Evolutionary conservation across 2,113 vertebrate species (phyloP), one percentile per base, ranked within the genome.

Genomic region (Trematomus loennbergii): DNA sequence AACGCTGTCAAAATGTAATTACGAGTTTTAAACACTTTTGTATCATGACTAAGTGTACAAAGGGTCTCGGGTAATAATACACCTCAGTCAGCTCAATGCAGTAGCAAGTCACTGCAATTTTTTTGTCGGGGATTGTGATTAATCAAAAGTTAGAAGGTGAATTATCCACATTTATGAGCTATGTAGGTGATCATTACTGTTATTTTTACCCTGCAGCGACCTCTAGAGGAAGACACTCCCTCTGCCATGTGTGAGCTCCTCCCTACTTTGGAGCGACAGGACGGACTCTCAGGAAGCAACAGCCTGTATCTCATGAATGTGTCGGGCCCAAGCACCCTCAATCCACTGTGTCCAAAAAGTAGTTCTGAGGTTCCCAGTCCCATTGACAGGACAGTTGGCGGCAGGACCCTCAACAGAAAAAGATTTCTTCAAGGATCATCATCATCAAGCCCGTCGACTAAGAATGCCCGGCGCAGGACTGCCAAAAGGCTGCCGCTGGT

Each of bases 301-400:
- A 91, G 83, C 69, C 65, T 93, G 18, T 89, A 79, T 62, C 75
- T 75, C 75, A 46, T 79, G 67, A 25, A 67, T 29, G 60, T 84
- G 45, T 81, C 88, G 0, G 87, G 81, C 33, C 61, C 78, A 1
- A 83, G 85, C 17, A 15, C 55, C 83, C 75, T 82, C 72, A 52
- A 79, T 2, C 59, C 94, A 53, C 80, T 96, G 94, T 84, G 96
- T 96, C 92, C 94, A 90, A 94, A 96, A 94, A 50, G 36, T 93
- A 80, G 77, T 18, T 89, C 95, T 78, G 96, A 97, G 71, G 8
- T 64, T 7, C 94, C 95, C 15, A 9, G 55, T 60, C 94, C 11
- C 85, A 90, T 12, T 0, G 94, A 86, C 92, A 29, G 92, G 92
- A 59, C 71, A 5, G 36, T 20, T 0, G 48, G 67, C 48, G 61